These are phyloP conservation scores for Ceratosolen solmsi DNA, from an alignment of 1,140 invertebrate genomes.

Conservation along the genomic window DNA sequence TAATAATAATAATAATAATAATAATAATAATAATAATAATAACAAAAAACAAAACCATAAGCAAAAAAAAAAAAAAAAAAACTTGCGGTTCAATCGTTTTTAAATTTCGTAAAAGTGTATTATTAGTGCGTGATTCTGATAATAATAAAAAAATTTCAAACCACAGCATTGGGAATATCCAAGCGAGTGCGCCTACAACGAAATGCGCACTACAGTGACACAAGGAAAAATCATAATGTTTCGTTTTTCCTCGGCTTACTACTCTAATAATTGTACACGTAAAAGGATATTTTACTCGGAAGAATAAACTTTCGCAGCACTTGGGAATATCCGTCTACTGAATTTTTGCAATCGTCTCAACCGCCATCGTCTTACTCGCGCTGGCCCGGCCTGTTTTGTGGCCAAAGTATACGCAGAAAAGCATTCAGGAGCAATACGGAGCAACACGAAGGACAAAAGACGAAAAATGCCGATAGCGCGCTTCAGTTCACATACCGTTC, in stretches of 20 bases:
- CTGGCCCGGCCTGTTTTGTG: background rate
- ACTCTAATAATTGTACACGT: background rate
- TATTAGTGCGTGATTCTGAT: too few species aligned
- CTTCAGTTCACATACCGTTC: too few species aligned
- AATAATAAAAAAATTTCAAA: background rate
- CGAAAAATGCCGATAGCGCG: too few species aligned
- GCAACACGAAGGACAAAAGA: too few species aligned
- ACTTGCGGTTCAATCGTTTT: too few species aligned
- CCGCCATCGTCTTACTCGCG: background rate
- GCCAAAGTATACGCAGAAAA: background rate
- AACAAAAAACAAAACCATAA: background rate
- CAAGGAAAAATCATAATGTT: background rate
- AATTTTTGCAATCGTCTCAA: background rate
- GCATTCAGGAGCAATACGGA: background rate
- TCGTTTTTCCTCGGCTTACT: background rate
- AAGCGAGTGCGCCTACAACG: background rate
- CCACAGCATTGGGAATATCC: too few species aligned
- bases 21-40: background rate
- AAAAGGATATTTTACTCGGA: slow-evolving; percentile 8
- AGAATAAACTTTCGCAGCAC: background rate
- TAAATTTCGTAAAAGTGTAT: too few species aligned
- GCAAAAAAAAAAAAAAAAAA: background rate
- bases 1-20: background rate
- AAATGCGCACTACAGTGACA: background rate
- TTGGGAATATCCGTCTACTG: background rate